phyloP scores from a whole-genome alignment of 2,797 vertebrate genomes.

The Helarctos malayanus region DNA sequence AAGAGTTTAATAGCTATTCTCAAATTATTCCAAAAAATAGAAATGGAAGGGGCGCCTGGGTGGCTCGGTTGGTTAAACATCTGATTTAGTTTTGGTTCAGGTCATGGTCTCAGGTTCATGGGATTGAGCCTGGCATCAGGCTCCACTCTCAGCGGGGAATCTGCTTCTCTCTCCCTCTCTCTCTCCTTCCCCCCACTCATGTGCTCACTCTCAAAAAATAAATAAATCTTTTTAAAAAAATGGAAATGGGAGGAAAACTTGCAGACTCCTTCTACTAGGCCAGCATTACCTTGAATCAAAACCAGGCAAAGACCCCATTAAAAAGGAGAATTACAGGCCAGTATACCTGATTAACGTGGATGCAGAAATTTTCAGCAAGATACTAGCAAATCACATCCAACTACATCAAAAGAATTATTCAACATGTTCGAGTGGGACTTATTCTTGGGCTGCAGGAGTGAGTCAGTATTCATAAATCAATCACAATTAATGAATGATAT shows the following conservation, averaged over 20 bases:
- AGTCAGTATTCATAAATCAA: neutral
- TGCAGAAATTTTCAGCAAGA: neutral
- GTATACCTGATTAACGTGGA: neutral
- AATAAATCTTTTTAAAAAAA: neutral
- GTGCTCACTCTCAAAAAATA: neutral
- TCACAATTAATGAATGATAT: neutral
- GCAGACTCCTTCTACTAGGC: neutral
- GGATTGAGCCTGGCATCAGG: neutral
- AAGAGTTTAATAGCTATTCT: neutral
- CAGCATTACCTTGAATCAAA: neutral
- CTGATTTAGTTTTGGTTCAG: neutral
- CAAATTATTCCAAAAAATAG: neutral
- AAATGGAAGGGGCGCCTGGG: neutral
- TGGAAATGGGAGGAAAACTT: neutral
- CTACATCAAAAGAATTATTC: neutral
- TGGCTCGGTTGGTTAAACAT: neutral
- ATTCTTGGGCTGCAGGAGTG: neutral
- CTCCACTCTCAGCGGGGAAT: neutral
- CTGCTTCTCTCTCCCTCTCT: neutral
- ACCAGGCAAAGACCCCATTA: neutral
- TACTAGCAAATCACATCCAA: neutral
- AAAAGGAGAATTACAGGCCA: neutral
- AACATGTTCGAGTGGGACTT: neutral
- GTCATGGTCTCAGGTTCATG: neutral
- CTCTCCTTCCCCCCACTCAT: neutral